Base-by-base conservation (phyloP, 1,140 invertebrate species). In the Drosophila ironensis region DNA sequence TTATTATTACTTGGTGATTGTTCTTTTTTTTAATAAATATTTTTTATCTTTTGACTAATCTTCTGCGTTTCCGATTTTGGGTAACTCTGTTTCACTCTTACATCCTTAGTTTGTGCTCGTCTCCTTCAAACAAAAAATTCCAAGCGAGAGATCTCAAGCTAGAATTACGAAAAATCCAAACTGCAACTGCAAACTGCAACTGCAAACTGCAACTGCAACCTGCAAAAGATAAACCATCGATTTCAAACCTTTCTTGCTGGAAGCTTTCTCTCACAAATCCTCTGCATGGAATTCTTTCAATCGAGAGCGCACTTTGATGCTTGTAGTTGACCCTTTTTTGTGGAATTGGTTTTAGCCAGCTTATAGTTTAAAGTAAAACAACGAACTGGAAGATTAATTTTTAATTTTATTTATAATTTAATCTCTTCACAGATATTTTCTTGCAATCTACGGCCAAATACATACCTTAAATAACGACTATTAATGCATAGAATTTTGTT, bases 371-470 rank as follows among this genome's bases (percentile, higher is more conserved):
- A 56, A 70, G 42, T 64, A 67, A 50, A 53, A 57, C 50, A 67
- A 53, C 45, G 54, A 71, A 53, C 53, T 71, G 47, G 54, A 69
- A 67, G 40, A 87, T 81, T 63, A 70, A 87, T 82, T 87, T 84
- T 82, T 70, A 77, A 75, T 84, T 82, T 82, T 89, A 88, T 86
- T 89, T 87, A 87, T 81, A 72, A 88, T 89, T 89, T 87, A 86
- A 87, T 89, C 81, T 89, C 71, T 89, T 89, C 87, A 88, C 87
- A 89, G 87, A 89, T 89, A 88, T 88, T 88, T 84, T 88, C 78
- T 89, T 89, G 87, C 87, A 89, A 89, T 89, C 87, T 89, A 89
- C 87, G 78, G 87, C 87, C 87, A 88, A 89, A 88, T 86, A 89
- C 75, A 84, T 89, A 84, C 87, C 87, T 77, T 87, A 87, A 80